Base-by-base conservation (phyloP, 2,888 invertebrate genomes). In the Gymnosoma rotundatum region DNA sequence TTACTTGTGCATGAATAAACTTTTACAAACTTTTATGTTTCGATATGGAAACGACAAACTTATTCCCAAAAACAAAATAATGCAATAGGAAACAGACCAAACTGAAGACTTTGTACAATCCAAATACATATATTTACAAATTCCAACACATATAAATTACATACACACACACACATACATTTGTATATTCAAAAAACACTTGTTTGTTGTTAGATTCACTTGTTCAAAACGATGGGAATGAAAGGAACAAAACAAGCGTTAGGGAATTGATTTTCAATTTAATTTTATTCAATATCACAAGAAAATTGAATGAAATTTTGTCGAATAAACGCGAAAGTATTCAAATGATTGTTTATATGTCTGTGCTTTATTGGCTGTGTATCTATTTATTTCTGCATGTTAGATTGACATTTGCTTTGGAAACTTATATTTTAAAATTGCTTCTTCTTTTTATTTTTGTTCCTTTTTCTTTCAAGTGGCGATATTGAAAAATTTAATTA, bases 1-100 rank as follows among this genome's bases (percentile, higher is more conserved):
- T 80, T 69, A 69, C 73, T 80, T 73, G 45, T 78, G 78, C 84
- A 78, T 74, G 76, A 84, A 56, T 36, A 83, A 73, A 66, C 80
- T 80, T 80, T 64, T 70, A 32, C 32, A 20, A 76, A 58, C 21
- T 45, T 69, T 56, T 52, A 9, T n/a, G 2, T 10, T 36, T 74
- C 20, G 45, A 64, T 52, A 69, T 38, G 54, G 50, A 70, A 80
- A 42, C 38, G 54, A 61, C 63, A 73, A 81, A 61, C 45, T 60
- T 66, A 54, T 72, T 45, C 70, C 25, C n/a, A 70, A 67, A 64
- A 73, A 58, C 21, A 58, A 42, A 48, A 66, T 18, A 52, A 42
- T 42, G 42, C 12, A 42, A 42, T 12, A 42, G 18, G 54, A 32
- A 52, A 54, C 32, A 25, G 42, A 63, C 7, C 42, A 42, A 42